Percentiles rank a stretch among this genome's conserved stretches.
phyloP scores from a whole-genome alignment of 2,113 vertebrate species.

The Gallinago jamesoni region DNA sequence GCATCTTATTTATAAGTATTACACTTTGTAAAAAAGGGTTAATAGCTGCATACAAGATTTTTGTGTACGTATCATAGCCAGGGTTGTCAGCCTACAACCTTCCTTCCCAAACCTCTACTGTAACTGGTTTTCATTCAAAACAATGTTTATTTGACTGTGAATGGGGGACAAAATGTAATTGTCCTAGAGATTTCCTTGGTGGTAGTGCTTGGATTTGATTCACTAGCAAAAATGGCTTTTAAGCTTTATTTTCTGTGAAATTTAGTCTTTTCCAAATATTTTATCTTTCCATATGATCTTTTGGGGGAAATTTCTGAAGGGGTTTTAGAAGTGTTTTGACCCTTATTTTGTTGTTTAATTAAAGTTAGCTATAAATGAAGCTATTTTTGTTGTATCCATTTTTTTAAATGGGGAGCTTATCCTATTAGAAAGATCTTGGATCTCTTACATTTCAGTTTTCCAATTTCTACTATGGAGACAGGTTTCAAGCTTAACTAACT shows the following conservation, averaged over 20 bases:
- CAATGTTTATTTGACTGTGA: not conserved
- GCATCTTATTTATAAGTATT: not conserved
- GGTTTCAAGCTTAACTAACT: not conserved
- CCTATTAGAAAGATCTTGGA: not conserved
- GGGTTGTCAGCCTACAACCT: not conserved
- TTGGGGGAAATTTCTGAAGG: accelerated
- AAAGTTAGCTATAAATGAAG: not conserved
- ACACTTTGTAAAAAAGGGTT: not conserved
- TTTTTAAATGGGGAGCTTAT: not conserved
- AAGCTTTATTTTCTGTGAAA: not conserved
- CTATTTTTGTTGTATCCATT: not conserved
- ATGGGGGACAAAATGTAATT: not conserved
- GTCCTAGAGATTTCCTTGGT: not conserved
- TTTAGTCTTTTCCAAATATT: not conserved
- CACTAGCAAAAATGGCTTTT: not conserved
- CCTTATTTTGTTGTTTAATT: not conserved
- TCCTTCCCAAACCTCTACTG: not conserved
- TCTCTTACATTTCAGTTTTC: not conserved
- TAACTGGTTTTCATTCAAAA: not conserved
- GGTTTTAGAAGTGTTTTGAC: not conserved
- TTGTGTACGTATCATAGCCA: not conserved
- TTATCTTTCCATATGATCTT: not conserved
- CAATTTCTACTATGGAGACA: not conserved
- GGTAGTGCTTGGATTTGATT: not conserved
- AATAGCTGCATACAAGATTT: not conserved